Conservation (phyloP, 2,888 invertebrate species). For the Shargacucullia verbasci region DNA sequence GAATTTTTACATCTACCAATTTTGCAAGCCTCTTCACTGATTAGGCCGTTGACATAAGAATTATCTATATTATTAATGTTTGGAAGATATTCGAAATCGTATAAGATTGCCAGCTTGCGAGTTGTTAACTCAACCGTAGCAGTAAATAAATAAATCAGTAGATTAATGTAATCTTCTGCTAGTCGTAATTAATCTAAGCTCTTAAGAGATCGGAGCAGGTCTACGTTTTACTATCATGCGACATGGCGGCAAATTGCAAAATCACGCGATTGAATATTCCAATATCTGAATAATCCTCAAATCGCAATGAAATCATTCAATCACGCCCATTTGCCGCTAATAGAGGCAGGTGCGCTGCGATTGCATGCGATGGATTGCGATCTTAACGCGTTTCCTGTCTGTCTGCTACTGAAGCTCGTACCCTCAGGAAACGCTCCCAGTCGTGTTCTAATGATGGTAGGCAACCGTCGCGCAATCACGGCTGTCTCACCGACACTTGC, state of each 20-base stretch:
- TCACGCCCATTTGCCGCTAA: conserved; percentile 2
- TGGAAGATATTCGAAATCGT: too few relatives aligned
- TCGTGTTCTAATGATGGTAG: conserved; percentile 6
- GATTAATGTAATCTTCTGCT: too few relatives aligned
- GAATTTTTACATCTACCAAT: background rate
- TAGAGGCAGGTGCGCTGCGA: background rate
- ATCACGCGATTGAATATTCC: background rate
- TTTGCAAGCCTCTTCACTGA: too few relatives aligned
- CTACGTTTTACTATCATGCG: too few relatives aligned
- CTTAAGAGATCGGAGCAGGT: too few relatives aligned
- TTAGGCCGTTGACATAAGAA: too few relatives aligned
- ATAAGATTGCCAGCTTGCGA: too few relatives aligned
- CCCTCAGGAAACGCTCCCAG: conserved; percentile 3
- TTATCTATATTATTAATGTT: too few relatives aligned
- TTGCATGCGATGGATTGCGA: conserved; percentile 14
- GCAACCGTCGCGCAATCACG: background rate
- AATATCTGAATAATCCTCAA: background rate
- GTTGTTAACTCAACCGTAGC: too few relatives aligned
- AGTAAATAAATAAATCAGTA: too few relatives aligned
- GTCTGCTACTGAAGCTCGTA: conserved; percentile 4
- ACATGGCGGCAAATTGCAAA: background rate
- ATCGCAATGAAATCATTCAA: background rate
- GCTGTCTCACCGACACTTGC: conserved; percentile 9
- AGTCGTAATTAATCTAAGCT: too few relatives aligned
- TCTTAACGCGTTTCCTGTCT: conserved; percentile 8